These are phyloP conservation scores for Peromyscus californicus DNA, from an alignment of 2,113 vertebrate genomes.

Conservation along the genomic window DNA sequence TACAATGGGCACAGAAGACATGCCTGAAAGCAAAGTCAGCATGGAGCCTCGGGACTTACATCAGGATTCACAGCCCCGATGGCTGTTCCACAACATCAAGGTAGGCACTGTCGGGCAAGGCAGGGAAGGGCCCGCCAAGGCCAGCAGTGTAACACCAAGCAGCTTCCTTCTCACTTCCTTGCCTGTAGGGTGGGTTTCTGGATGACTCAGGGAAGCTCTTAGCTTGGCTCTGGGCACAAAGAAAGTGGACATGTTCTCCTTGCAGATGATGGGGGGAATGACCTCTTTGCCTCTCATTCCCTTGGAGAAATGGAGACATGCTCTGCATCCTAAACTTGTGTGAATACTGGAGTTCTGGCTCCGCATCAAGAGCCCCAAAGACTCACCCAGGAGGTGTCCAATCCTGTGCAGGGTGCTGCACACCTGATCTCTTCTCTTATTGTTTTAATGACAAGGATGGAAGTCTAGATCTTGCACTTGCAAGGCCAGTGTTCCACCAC, in stretches of 20 bases:
- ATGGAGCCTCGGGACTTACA: background rate
- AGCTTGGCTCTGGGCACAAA: background rate
- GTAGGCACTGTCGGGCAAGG: background rate
- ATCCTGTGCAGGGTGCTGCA: background rate
- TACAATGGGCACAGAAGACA: conserved; percentile 23
- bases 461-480: background rate
- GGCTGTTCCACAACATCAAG: conserved; percentile 78
- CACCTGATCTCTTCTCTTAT: no score
- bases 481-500: background rate
- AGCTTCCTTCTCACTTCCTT: background rate
- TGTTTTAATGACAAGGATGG: background rate
- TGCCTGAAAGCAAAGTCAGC: conserved; percentile 5
- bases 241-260: background rate
- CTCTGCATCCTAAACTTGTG: background rate
- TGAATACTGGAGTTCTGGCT: background rate
- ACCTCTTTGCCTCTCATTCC: background rate
- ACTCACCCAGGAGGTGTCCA: background rate
- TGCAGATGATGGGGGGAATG: background rate
- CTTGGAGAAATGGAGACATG: background rate
- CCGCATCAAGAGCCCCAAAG: background rate
- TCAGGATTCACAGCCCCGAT: background rate
- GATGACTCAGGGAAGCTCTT: background rate
- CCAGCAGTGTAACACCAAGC: background rate
- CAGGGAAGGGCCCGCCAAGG: fast-evolving
- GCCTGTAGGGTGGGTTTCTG: background rate